Conservation (phyloP, 2,888 invertebrate genomes). For the Agrenia bidenticulata region DNA sequence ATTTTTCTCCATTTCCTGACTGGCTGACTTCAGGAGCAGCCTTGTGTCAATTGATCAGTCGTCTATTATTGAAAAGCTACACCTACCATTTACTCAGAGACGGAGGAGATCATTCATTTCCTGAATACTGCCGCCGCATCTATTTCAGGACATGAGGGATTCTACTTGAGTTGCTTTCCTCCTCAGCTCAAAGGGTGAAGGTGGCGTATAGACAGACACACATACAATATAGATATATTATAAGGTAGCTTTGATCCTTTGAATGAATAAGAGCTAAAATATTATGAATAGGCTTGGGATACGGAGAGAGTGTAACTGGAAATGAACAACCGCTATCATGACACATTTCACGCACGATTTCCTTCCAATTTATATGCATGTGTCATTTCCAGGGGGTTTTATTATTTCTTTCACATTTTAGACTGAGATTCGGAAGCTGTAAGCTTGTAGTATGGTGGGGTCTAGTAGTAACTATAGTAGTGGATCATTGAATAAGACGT, state of each 20-base stretch:
- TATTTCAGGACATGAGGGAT: too few relatives aligned
- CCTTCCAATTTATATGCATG: constrained; percentile 52
- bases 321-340: constrained; percentile 19
- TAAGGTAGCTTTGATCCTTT: not conserved
- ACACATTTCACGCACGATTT: constrained; percentile 51
- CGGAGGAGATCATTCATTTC: not conserved
- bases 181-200: too few relatives aligned
- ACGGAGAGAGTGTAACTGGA: not conserved
- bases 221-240: not conserved
- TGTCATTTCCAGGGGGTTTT: constrained; percentile 50
- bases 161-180: too few relatives aligned
- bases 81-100: not conserved
- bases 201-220: not conserved
- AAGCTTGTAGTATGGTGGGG: not conserved
- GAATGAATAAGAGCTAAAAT: not conserved
- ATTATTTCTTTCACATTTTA: constrained; percentile 30
- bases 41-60: constrained; percentile 11
- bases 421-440: constrained; percentile 2
- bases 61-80: not conserved
- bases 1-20: constrained; percentile 1
- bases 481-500: too few relatives aligned
- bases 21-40: not conserved
- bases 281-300: too few relatives aligned
- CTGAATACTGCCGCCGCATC: too few relatives aligned
- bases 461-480: too few relatives aligned